A percentile compares a stretch with the other conserved stretches of the same genome.
Evolutionary conservation across 2,888 invertebrate genomes (phyloP).

Genomic region (Eudemis profundana): DNA sequence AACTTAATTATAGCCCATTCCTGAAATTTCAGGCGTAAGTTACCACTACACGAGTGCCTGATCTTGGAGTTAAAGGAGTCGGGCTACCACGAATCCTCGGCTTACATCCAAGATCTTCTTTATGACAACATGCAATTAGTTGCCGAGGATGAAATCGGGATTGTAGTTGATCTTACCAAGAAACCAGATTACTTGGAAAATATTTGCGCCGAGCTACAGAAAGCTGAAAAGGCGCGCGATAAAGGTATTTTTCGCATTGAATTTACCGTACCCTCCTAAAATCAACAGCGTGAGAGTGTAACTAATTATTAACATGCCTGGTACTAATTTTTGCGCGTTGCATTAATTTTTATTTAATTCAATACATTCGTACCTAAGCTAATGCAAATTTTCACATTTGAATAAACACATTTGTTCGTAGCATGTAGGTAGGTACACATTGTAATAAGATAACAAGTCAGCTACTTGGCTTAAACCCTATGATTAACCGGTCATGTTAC

Average conservation of each 20-base stretch:
- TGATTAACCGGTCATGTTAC: slow-evolving; percentile 22
- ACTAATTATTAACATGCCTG: no score
- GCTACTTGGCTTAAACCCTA: slow-evolving; percentile 7
- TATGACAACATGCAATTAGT: slow-evolving; percentile 82
- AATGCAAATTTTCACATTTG: neutral
- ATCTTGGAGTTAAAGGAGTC: slow-evolving; percentile 82
- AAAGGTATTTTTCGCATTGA: slow-evolving; percentile 57
- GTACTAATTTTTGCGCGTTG: no score
- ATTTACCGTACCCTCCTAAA: no score
- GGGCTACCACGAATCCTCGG: slow-evolving; percentile 77
- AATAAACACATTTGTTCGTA: slow-evolving; percentile 7
- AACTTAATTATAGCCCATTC: neutral
- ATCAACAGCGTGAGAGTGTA: no score
- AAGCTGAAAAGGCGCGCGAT: slow-evolving; percentile 70
- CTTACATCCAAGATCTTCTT: slow-evolving; percentile 82
- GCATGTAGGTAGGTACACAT: neutral
- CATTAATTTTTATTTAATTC: no score
- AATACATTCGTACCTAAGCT: no score
- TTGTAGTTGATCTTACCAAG: slow-evolving; percentile 73
- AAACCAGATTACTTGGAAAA: slow-evolving; percentile 68
- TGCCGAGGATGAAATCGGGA: slow-evolving; percentile 80
- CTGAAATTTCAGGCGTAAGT: slow-evolving; percentile 70
- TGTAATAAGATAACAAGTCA: slow-evolving; percentile 8
- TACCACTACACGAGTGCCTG: slow-evolving; percentile 83
- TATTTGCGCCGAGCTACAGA: slow-evolving; percentile 64